Evolutionary conservation across 2,797 vertebrate species (phyloP), one percentile per base, ranked within the genome.

Genomic region (Phrynocephalus forsythii): DNA sequence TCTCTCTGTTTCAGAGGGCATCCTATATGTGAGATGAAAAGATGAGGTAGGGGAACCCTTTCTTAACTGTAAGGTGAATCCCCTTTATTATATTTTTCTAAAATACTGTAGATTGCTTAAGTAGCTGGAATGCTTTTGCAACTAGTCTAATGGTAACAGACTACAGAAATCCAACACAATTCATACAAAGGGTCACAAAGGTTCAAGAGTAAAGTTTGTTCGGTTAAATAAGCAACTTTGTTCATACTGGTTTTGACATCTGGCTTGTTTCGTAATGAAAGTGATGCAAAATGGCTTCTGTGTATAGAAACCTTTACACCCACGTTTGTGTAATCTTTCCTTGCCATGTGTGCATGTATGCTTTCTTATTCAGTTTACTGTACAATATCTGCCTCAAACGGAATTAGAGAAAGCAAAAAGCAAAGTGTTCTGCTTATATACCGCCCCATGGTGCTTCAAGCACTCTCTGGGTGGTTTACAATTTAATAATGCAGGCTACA

Each of bases 261-360:
- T 28, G 63, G 82, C 60, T 86, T 6, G 69, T 92, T 94, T 91
- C 90, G 83, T 82, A 92, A 90, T 30, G 30, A 0, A 22, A 68
- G 24, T 10, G 2, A 60, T 5, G 56, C n/a, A 63, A 79, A 89
- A 9, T n/a, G 15, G 1, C 86, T 91, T 89, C 88, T 88, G 75
- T 11, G 33, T 2, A 0, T 44, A 22, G 24, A 15, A 33, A 79
- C 24, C 30, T 86, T 83, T 76, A 3, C 0, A 38, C 2, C 56
- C 18, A 6, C n/a, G 20, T 22, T 9, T 2, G 44, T 30, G n/a
- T 1, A 67, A 69, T 10, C 33, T 15, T 22, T 7, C 11, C 2
- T 71, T 0, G 6, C 24, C 87, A 10, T 0, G 18, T 22, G 28
- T 91, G 44, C 5, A 60, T 6, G 48, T 26, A 20, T 33, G 30